Evolutionary conservation across 2,113 vertebrate genomes (phyloP), one percentile per base, ranked within the genome.

Genomic region (Riparia riparia): DNA sequence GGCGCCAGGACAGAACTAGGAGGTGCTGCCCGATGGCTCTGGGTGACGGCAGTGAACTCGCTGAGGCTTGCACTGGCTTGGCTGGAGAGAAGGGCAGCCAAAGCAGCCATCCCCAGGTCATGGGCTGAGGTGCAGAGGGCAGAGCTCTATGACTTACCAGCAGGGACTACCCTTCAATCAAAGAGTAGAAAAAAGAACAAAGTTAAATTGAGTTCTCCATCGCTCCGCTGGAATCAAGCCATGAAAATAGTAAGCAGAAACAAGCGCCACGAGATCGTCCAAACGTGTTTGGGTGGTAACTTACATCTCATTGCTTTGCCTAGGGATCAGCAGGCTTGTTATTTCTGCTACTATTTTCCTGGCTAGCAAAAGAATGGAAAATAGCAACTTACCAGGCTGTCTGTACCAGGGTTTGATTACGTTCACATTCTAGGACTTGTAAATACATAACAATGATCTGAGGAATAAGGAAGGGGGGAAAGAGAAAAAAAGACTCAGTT

Each of bases 151-250:
- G 99, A 99, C 99, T 99, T 99, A 99, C 99, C 99, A 99, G 99
- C 99, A 99, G 97, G 99, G 99, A 99, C 99, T 99, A 99, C 99
- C 99, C 99, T 99, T 99, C 99, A 99, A 99, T 99, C 98, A 99
- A 99, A 99, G 99, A 99, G 99, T 99, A 99, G 99, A 99, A 99
- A 99, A 99, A 99, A 99, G 99, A 99, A 99, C 99, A 99, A 99
- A 99, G 99, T 99, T 99, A 99, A 99, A 99, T 98, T 99, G 98
- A 99, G 99, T 98, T 99, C 99, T 98, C 98, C 97, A 96, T 97
- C 86, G 82, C 93, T 54, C 89, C 7, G n/a, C 22, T 77, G 96
- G 89, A 98, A 95, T 97, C 96, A 98, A 98, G 98, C 98, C 98
- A 98, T 97, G 98, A 99, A 98, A 99, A 98, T 97, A 98, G 98